Evolutionary conservation across 2,888 invertebrate species (phyloP), one percentile per base, ranked within the genome.

Genomic region (Desoria tigrina): DNA sequence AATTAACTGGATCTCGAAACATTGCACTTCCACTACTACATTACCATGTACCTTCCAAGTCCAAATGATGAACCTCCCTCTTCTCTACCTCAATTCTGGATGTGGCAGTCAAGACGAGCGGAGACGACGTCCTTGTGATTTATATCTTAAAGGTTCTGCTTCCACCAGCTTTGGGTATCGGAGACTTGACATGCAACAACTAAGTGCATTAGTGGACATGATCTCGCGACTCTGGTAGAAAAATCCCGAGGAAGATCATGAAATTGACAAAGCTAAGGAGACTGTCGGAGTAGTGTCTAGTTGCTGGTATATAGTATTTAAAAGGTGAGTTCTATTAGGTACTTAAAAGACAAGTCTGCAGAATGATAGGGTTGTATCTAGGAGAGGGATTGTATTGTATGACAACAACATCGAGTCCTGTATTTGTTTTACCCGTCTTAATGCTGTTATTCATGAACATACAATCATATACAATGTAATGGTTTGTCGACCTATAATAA

Each of bases 401-500:
- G 26, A 42, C 24, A 42, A 58, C 45, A 27, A 27, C 42, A 58
- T 42, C 32, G 11, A 11, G n/a, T 24, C 21, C 9, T 18, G 28
- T 61, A 61, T 42, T 61, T 61, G 37, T 53, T 61, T 51, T 45
- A 55, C 42, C 45, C 49, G 39, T 21, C 55, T 55, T n/a, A 21
- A 16, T 45, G 45, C 45, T 21, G 45, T 45, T 45, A 45, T 45
- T 6, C 9, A 45, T 45, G 45, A 45, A 18, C n/a, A 9, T 24
- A 51, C 23, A 18, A 24, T 51, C 51, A 32, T 23, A 37, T 27
- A 37, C 18, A 24, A 14, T 16, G 57, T 28, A 50, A 57, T 49
- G 16, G 49, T 57, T 58, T 63, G 63, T 64, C 58, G 18, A 58
- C 64, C 53, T 54, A 65, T 65, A 65, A 65, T 65, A 65, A 65